phyloP scores from a whole-genome alignment of 2,797 vertebrate species.

The Sarcoramphus papa region DNA sequence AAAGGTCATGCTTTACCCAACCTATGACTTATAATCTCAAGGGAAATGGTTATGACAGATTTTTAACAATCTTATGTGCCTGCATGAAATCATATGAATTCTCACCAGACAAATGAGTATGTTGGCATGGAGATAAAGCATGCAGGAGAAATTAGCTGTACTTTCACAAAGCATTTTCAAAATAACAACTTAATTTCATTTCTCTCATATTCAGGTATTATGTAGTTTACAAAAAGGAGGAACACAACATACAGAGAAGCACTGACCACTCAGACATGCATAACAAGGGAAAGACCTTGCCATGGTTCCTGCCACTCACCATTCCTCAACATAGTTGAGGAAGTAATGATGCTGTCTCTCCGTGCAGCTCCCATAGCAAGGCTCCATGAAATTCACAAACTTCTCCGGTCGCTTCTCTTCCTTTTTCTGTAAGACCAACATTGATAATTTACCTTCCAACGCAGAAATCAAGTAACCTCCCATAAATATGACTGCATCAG shows the following conservation, averaged over 20 bases:
- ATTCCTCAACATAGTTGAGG: slow-evolving; percentile 89
- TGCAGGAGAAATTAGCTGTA: background rate
- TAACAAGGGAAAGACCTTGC: background rate
- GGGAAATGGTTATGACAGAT: background rate
- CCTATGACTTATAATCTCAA: background rate
- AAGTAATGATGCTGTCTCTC: slow-evolving; percentile 93
- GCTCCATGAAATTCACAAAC: slow-evolving; percentile 92
- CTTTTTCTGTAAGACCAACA: slow-evolving; percentile 81
- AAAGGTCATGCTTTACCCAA: background rate
- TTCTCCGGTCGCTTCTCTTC: slow-evolving; percentile 88
- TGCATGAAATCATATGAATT: background rate
- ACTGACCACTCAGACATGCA: background rate
- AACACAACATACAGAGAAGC: background rate
- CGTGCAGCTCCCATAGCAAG: slow-evolving; percentile 84
- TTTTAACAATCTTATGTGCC: background rate
- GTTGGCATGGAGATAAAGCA: background rate
- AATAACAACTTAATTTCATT: background rate
- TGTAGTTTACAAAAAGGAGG: background rate
- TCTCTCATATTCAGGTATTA: background rate
- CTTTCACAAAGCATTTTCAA: background rate
- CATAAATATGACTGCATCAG: background rate
- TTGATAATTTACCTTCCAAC: background rate
- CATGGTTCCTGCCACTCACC: slow-evolving; percentile 74
- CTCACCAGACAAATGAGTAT: background rate
- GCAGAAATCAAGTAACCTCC: background rate